Evolutionary conservation across 1,140 invertebrate species (phyloP), one percentile per base, ranked within the genome.

Genomic region (Drosophila repleta): DNA sequence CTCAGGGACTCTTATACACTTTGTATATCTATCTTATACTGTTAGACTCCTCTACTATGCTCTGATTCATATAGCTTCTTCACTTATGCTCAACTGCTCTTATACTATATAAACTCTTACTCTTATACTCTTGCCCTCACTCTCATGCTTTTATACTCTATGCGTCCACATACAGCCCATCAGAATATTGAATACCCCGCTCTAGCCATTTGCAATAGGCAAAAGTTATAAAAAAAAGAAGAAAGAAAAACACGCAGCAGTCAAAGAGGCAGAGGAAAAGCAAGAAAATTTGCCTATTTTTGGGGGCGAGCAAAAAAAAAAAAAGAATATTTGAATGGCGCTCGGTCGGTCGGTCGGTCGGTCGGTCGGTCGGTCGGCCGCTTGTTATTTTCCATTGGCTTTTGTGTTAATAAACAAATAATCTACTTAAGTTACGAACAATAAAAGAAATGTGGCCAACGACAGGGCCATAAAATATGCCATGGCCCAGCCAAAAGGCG

Each of bases 351-450:
- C 11, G 6, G 24, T 57, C 51, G 24, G 41, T 35, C 11, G 6
- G 24, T 57, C 51, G 24, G 41, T 35, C 11, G 6, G 24, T 57
- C 51, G 24, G 41, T 35, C 11, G 6, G 24, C 51, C 29, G 51
- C 52, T 51, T 48, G 48, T 41, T 41, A 35, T 35, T 35, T 69
- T 64, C 26, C 64, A 67, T 66, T 80, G 77, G 67, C 79, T 79
- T 83, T 83, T 83, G 79, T 83, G 80, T 83, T 84, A 84, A 83
- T 83, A 83, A 83, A 83, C 80, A 83, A 83, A 83, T 83, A 83
- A 83, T 83, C 80, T 83, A 84, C 80, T 83, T 83, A 84, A 82
- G 79, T 71, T 63, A 17, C n/a, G 45, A 75, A 79, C 66, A 83
- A 83, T 78, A 82, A 81, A 79, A 75, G 32, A 35, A 35, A 35